Evolutionary conservation across 2,113 vertebrate genomes (phyloP), one percentile per base, ranked within the genome.

Genomic region (Neogobius melanostomus): DNA sequence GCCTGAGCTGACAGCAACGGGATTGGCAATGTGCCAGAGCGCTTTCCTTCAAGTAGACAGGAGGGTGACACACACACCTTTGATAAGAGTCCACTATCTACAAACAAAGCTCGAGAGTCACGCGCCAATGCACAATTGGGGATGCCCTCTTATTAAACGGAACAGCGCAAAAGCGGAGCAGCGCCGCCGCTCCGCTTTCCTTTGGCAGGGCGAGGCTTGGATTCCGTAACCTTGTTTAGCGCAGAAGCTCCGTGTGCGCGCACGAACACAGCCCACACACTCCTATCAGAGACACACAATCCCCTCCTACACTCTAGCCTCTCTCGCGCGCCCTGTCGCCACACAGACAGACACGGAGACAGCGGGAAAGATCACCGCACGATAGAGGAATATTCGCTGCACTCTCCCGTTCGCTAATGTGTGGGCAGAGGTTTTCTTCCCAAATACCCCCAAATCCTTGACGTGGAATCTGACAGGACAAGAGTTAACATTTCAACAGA

Each of bases 191-290:
- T 8, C 59, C 66, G 74, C 83, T 77, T 71, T 78, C 82, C 87
- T 67, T 71, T 76, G 80, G 83, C 85, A 89, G 91, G 90, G 91
- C 90, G 90, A 92, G 91, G 90, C 90, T 61, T 89, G 86, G 75
- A 84, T 84, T 87, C 90, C 83, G 84, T 91, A 90, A 90, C 90
- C 90, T 90, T 87, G 90, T 89, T 90, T 87, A 89, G 89, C 85
- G 85, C 87, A 87, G 82, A 81, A 79, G 83, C 81, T 83, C 82
- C 90, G 83, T 85, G 83, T 81, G 83, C 85, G 80, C 88, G 75
- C 84, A 83, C 82, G 68, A 43, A 16, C 86, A 73, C 83, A 54
- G 36, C 59, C 59, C 59, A 43, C 59, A 61, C 59, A 61, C 59
- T 44, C 9, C 43, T 42, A 61, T 11, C 36, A 61, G 3, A 57